phyloP scores from a whole-genome alignment of 2,888 invertebrate species.

The Meteorus cinctellus region DNA sequence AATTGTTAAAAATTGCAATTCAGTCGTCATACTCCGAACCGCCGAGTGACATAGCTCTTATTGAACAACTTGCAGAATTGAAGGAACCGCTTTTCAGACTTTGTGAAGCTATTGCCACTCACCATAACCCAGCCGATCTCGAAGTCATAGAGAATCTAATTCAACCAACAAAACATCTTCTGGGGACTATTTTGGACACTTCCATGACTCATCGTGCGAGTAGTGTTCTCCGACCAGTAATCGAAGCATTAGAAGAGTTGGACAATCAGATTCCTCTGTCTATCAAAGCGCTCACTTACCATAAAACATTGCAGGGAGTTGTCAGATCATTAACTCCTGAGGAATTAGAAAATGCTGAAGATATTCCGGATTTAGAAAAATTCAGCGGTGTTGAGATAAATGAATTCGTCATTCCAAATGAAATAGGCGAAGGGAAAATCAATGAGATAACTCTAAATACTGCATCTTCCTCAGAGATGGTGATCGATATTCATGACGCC shows the following conservation, averaged over 20 bases:
- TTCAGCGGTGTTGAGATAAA: background rate
- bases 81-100: slow-evolving; percentile 57
- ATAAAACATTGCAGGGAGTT: slow-evolving; percentile 58
- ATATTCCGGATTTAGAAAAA: slow-evolving; percentile 20
- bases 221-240: slow-evolving; percentile 53
- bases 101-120: slow-evolving; percentile 53
- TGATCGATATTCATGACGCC: background rate
- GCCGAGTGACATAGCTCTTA: slow-evolving; percentile 58
- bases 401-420: slow-evolving; percentile 4
- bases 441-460: background rate
- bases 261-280: slow-evolving; percentile 62
- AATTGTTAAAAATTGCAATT: slow-evolving; percentile 59
- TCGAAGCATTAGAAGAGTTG: slow-evolving; percentile 60
- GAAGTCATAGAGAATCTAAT: slow-evolving; percentile 55
- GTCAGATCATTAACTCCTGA: slow-evolving; percentile 54
- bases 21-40: slow-evolving; percentile 62
- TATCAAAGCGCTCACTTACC: slow-evolving; percentile 58
- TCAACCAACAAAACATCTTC: slow-evolving; percentile 58
- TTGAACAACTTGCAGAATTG: slow-evolving; percentile 58
- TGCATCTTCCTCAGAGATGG: background rate
- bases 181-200: slow-evolving; percentile 56
- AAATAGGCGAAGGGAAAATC: slow-evolving; percentile 9
- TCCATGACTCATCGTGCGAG: slow-evolving; percentile 50
- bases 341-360: slow-evolving; percentile 22
- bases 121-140: slow-evolving; percentile 58